These are phyloP conservation scores for Phymanthus crucifer DNA, from an alignment of 92 coral and sea anemone species.

Conservation along the genomic window DNA sequence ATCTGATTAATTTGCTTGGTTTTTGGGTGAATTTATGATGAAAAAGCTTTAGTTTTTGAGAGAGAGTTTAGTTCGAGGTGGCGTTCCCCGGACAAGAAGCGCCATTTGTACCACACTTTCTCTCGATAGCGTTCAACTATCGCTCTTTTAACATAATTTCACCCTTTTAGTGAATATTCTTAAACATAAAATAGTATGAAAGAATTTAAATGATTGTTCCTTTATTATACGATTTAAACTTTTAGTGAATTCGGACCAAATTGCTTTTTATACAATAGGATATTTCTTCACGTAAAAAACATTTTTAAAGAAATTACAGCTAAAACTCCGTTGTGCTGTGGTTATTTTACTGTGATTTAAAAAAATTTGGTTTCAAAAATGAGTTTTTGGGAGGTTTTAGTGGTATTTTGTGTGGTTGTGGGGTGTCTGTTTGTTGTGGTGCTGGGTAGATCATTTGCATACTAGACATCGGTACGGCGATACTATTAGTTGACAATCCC, in stretches of 20 bases:
- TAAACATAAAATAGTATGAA: background rate
- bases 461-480: slow-evolving; percentile 1
- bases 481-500: background rate
- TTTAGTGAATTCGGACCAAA: background rate
- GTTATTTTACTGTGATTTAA: background rate
- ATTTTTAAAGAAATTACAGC: background rate
- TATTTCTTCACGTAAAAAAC: background rate
- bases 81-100: background rate
- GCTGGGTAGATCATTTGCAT: background rate
- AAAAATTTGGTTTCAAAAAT: background rate
- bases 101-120: background rate
- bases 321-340: background rate
- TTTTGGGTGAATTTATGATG: background rate
- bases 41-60: background rate
- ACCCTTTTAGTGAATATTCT: background rate
- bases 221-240: background rate
- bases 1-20: background rate
- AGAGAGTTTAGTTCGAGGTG: background rate
- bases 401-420: background rate
- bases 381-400: background rate
- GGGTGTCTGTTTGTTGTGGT: slow-evolving; percentile 14
- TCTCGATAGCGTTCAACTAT: background rate
- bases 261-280: background rate
- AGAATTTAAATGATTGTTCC: background rate
- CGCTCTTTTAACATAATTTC: background rate